Evolutionary conservation across 1,140 invertebrate genomes (phyloP).

Genomic region (Tetragonula clypearis): DNA sequence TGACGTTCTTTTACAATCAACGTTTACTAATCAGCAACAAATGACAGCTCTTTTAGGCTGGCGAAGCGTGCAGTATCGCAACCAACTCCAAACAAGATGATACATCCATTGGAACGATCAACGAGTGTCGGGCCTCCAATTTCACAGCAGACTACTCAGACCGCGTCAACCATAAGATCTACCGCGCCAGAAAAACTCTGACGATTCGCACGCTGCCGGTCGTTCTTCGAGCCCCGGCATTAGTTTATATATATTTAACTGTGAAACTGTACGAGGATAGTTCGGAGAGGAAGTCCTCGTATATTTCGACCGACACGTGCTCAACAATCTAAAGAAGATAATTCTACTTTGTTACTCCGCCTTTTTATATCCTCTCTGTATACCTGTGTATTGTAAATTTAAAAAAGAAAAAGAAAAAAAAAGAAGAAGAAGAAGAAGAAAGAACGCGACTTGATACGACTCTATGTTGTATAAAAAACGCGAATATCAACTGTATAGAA

Average conservation of each 20-base stretch:
- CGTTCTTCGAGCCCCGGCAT: constrained; percentile 78
- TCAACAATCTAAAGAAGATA: constrained; percentile 44
- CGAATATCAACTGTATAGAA: constrained; percentile 12
- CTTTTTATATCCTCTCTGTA: constrained; percentile 46
- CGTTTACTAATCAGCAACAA: background rate
- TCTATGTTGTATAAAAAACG: background rate
- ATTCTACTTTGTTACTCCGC: constrained; percentile 52
- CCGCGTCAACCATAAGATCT: constrained; percentile 64
- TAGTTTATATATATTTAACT: constrained; percentile 43
- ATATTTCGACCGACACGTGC: constrained; percentile 29
- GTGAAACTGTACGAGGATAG: background rate
- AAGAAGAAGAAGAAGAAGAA: background rate
- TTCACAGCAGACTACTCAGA: constrained; percentile 55
- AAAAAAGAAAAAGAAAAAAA: background rate
- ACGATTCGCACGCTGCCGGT: constrained; percentile 79
- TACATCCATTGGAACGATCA: constrained; percentile 72
- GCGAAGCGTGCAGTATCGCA: constrained; percentile 78
- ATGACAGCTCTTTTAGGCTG: constrained; percentile 76
- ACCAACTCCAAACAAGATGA: constrained; percentile 61
- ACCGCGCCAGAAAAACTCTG: constrained; percentile 77
- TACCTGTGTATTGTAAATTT: constrained; percentile 30
- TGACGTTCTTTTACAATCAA: too few relatives aligned
- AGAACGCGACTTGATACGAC: background rate
- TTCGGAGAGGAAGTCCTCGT: constrained; percentile 26
- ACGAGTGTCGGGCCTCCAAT: constrained; percentile 75